Conservation (phyloP, 2,888 invertebrate genomes). For the Caenorhabditis afra region DNA sequence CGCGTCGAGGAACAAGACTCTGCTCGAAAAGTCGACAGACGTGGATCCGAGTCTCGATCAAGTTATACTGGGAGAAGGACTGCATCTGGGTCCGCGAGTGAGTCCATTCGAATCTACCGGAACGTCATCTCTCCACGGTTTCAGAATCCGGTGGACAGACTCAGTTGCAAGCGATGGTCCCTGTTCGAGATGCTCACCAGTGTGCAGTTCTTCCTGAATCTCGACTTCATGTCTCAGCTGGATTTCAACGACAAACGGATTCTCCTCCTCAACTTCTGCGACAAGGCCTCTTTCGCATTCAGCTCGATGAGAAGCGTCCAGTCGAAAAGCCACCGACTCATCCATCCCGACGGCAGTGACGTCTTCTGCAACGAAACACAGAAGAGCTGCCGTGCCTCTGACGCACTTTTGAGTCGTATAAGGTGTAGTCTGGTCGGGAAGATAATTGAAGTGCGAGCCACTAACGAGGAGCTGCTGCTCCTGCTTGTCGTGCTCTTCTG, state of each 20-base stretch:
- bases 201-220: too few species aligned
- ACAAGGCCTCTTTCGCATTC: constrained; percentile 22
- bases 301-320: constrained; percentile 11
- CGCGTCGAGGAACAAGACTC: not conserved
- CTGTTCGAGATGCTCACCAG: constrained; percentile 39
- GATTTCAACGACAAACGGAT: constrained; percentile 22
- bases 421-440: constrained; percentile 11
- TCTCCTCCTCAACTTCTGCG: constrained; percentile 3
- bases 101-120: too few species aligned
- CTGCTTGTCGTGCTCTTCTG: too few species aligned
- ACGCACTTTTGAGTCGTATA: constrained; percentile 7
- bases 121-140: too few species aligned
- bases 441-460: constrained; percentile 9
- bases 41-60: constrained; percentile 9
- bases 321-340: constrained; percentile 23
- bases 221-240: constrained; percentile 7
- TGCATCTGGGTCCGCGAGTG: not conserved
- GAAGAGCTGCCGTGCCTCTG: not conserved
- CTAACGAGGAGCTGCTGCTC: constrained; percentile 20
- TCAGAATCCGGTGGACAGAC: too few species aligned
- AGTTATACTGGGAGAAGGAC: too few species aligned
- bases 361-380: too few species aligned
- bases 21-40: constrained; percentile 5
- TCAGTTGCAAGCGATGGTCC: constrained; percentile 18
- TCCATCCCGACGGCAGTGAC: constrained; percentile 35